Percentiles rank a stretch among this genome's conserved stretches.
Evolutionary conservation across 2,797 vertebrate genomes (phyloP).

Genomic region (Buceros bicornis): DNA sequence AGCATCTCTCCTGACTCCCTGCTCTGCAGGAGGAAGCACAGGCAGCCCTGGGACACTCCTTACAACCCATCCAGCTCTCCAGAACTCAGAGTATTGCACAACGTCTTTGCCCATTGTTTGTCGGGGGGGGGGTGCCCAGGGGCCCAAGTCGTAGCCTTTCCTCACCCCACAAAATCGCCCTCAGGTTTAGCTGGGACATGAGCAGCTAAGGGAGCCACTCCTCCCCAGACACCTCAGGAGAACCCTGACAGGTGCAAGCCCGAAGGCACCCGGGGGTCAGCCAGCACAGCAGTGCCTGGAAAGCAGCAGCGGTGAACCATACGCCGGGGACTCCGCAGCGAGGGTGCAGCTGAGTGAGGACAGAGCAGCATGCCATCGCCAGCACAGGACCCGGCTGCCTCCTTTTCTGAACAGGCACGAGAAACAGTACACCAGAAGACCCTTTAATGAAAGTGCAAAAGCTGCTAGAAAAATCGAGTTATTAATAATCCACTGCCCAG

Average conservation of each 20-base stretch:
- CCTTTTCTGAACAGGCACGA: neutral
- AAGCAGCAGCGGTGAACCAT: neutral
- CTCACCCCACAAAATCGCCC: neutral
- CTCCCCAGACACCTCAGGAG: neutral
- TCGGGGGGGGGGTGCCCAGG: too few species aligned
- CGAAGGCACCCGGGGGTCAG: neutral
- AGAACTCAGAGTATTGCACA: neutral
- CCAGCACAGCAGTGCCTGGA: neutral
- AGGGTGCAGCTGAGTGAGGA: neutral
- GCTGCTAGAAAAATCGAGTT: neutral
- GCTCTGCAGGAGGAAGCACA: neutral
- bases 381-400: neutral
- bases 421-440: neutral
- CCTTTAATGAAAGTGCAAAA: neutral
- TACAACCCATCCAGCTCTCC: neutral
- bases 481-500: neutral
- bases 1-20: neutral
- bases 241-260: neutral
- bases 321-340: neutral
- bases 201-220: neutral
- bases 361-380: neutral
- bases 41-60: neutral
- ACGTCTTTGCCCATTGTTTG: neutral
- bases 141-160: neutral
- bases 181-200: neutral